phyloP scores from a whole-genome alignment of 2,888 invertebrate species.

The Hirtodrosophila histrioides region DNA sequence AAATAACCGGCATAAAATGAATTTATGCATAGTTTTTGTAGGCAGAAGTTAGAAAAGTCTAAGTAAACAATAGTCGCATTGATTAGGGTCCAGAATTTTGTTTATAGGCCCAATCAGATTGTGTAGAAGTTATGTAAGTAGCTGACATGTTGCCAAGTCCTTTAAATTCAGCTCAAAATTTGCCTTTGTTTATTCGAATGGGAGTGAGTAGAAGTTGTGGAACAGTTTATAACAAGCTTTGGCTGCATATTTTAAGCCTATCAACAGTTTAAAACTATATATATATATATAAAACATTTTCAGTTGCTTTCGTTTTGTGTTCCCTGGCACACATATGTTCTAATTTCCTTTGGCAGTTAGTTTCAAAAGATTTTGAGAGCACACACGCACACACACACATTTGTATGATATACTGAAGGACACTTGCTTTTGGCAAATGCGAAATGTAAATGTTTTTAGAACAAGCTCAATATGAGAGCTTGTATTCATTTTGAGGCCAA shows the following conservation, averaged over 20 bases:
- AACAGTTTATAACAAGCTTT: slow-evolving; percentile 36
- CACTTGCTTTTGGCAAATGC: not conserved
- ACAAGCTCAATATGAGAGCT: not conserved
- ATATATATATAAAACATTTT: slow-evolving; percentile 9
- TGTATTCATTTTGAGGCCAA: not conserved
- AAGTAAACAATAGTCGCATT: slow-evolving; percentile 70
- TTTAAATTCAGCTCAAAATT: slow-evolving; percentile 42
- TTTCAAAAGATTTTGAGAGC: slow-evolving; percentile 36
- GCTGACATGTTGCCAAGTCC: slow-evolving; percentile 20
- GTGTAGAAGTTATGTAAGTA: slow-evolving; percentile 21
- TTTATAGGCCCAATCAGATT: slow-evolving; percentile 44
- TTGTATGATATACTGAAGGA: too few species aligned
- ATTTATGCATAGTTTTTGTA: slow-evolving; percentile 24
- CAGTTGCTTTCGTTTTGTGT: slow-evolving; percentile 20
- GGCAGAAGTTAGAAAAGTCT: slow-evolving; percentile 27
- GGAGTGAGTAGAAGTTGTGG: slow-evolving; percentile 31
- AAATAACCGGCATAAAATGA: slow-evolving; percentile 8
- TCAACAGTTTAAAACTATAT: slow-evolving; percentile 34
- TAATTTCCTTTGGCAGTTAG: slow-evolving; percentile 42
- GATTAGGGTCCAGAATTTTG: slow-evolving; percentile 72
- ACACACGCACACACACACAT: too few species aligned
- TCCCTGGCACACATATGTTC: slow-evolving; percentile 26
- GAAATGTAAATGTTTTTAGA: slow-evolving; percentile 10
- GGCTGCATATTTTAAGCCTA: slow-evolving; percentile 61
- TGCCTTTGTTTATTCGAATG: slow-evolving; percentile 38